Conservation (phyloP, 2,797 vertebrate genomes). For the Mormyrus proboscirostris region DNA sequence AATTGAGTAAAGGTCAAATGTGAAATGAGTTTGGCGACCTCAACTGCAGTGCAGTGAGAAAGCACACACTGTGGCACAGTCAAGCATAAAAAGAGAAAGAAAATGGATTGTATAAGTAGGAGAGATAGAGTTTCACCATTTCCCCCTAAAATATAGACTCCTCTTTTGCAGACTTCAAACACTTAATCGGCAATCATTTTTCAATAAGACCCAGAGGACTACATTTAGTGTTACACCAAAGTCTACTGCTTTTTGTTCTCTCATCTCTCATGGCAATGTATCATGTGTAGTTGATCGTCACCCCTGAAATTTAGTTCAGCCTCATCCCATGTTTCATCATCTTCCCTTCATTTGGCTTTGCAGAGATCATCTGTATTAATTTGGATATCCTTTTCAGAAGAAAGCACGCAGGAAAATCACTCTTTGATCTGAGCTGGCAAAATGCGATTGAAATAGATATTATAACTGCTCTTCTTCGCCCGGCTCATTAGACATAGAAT, state of each 20-base stretch:
- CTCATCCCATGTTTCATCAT: conserved; percentile 23
- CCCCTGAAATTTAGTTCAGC: conserved; percentile 57
- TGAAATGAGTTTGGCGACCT: conserved; percentile 80
- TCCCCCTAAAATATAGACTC: conserved; percentile 61
- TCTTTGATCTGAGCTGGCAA: conserved; percentile 68
- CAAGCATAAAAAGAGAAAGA: conserved; percentile 53
- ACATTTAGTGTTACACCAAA: conserved; percentile 67
- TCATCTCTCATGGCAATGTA: conserved; percentile 68
- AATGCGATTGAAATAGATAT: conserved; percentile 69
- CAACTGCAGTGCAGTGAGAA: conserved; percentile 52
- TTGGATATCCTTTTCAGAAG: conserved; percentile 61
- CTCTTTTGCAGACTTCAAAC: conserved; percentile 71
- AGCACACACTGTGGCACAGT: conserved; percentile 69
- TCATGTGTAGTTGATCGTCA: conserved; percentile 57
- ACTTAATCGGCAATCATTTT: conserved; percentile 73
- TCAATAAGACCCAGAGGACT: conserved; percentile 71
- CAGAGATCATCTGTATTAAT: conserved; percentile 62
- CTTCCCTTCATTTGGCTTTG: conserved; percentile 32
- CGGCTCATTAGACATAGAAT: conserved; percentile 63
- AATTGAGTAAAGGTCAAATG: conserved; percentile 68
- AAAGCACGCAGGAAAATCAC: conserved; percentile 57
- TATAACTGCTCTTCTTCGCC: conserved; percentile 64
- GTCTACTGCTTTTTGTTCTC: conserved; percentile 63
- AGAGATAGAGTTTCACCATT: conserved; percentile 73
- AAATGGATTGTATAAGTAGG: conserved; percentile 73